Conservation (phyloP, 2,888 invertebrate genomes). For the Aphidius colemani region DNA sequence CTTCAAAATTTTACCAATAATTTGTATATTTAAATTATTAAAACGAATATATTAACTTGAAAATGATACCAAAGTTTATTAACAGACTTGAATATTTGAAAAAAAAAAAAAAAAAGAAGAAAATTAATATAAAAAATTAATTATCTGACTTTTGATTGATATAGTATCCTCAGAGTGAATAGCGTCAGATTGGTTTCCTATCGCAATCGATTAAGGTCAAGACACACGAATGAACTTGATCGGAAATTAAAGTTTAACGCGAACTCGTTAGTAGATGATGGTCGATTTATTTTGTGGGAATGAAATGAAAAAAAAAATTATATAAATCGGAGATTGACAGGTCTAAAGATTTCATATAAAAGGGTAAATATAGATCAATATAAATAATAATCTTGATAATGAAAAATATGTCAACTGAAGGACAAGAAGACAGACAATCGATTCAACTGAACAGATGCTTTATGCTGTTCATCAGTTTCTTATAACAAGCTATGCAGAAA, state of each 20-base stretch:
- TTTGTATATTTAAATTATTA: not conserved
- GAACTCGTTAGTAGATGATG: conserved; percentile 15
- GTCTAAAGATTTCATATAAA: not conserved
- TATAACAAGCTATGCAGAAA: too few relatives aligned
- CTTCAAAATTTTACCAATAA: not conserved
- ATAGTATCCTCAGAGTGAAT: not conserved
- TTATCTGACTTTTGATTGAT: not conserved
- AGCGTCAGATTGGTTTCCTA: conserved; percentile 13
- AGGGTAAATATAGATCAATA: too few relatives aligned
- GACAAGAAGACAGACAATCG: too few relatives aligned
- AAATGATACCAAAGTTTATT: too few relatives aligned
- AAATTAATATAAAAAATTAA: not conserved
- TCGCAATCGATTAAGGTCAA: conserved; percentile 15
- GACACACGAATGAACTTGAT: conserved; percentile 3
- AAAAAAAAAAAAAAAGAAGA: too few relatives aligned
- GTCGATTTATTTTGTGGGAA: not conserved
- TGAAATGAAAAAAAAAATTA: conserved; percentile 2
- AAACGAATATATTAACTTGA: too few relatives aligned
- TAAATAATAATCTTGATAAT: too few relatives aligned
- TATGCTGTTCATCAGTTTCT: too few relatives aligned
- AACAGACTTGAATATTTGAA: too few relatives aligned
- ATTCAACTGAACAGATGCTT: too few relatives aligned
- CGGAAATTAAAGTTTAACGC: conserved; percentile 13
- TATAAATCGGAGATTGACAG: conserved; percentile 17
- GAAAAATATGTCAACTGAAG: too few relatives aligned